These are phyloP conservation scores for Lordiphosa andalusiaca DNA, from an alignment of 2,888 invertebrate genomes.

Conservation along the genomic window DNA sequence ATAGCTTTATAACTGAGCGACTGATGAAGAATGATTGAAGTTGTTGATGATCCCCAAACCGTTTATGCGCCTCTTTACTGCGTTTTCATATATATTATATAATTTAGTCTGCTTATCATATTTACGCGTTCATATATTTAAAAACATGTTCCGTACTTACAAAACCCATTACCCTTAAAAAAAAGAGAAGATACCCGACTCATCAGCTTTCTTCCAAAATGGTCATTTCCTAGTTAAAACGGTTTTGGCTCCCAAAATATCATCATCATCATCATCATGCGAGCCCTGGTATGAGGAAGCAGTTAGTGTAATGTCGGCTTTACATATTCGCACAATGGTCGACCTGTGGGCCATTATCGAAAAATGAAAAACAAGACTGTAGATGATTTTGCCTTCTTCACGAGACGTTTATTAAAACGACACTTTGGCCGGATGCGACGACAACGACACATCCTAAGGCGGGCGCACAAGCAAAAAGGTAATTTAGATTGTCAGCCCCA, in stretches of 20 bases:
- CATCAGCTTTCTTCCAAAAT: conserved; percentile 33
- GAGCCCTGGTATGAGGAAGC: conserved; percentile 26
- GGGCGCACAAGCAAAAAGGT: conserved; percentile 44
- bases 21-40: no score
- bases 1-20: no score
- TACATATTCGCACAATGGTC: conserved; percentile 53
- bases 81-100: no score
- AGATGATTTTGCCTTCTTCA: conserved; percentile 30
- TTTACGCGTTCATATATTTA: no score
- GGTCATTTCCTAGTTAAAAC: conserved; percentile 60
- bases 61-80: no score
- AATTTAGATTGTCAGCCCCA: conserved; percentile 59
- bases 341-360: conserved; percentile 68
- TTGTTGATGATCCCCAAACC: no score
- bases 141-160: no score
- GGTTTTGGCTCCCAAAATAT: conserved; percentile 21
- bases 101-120: no score
- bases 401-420: conserved; percentile 70
- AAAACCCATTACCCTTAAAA: conserved; percentile 7
- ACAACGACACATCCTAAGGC: conserved; percentile 48
- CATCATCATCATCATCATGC: conserved; percentile 6
- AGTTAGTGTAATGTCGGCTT: conserved; percentile 57
- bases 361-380: conserved; percentile 54
- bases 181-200: not conserved
- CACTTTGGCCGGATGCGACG: conserved; percentile 44